These are phyloP conservation scores for Sapajus apella DNA, from an alignment of 2,113 vertebrate genomes.

Conservation along the genomic window DNA sequence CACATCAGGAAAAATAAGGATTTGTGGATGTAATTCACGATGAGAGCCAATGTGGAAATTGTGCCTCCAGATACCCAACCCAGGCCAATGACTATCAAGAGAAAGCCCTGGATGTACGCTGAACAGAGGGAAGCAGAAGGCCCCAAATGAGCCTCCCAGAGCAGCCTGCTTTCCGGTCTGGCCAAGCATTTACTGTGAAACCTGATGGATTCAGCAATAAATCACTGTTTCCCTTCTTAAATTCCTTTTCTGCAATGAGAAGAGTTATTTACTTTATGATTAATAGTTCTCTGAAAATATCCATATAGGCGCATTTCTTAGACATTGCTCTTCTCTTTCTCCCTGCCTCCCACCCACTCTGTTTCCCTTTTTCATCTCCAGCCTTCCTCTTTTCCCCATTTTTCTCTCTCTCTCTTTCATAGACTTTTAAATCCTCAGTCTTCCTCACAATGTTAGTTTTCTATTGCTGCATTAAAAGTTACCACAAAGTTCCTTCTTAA, in stretches of 20 bases:
- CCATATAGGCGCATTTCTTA: constrained; percentile 57
- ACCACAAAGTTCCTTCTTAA: neutral
- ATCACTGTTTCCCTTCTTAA: constrained; percentile 69
- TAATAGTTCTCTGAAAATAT: constrained; percentile 80
- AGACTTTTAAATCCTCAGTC: neutral
- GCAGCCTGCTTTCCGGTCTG: constrained; percentile 60
- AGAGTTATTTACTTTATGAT: constrained; percentile 42
- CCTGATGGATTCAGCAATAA: constrained; percentile 75
- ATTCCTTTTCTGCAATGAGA: constrained; percentile 57
- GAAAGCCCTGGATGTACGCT: neutral
- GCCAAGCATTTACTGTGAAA: constrained; percentile 54
- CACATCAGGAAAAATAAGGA: neutral
- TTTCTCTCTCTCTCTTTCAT: neutral
- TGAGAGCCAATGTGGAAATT: neutral
- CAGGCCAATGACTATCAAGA: neutral
- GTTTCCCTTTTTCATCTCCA: no score
- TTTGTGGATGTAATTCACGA: neutral
- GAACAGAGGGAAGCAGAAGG: neutral
- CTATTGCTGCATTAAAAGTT: neutral
- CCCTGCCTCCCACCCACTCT: no score
- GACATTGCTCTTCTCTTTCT: neutral
- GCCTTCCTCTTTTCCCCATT: neutral
- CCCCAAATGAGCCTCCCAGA: neutral
- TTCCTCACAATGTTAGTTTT: neutral
- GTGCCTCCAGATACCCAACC: neutral